phyloP scores from a whole-genome alignment of 2,797 vertebrate genomes.

The Oryzias sinensis region DNA sequence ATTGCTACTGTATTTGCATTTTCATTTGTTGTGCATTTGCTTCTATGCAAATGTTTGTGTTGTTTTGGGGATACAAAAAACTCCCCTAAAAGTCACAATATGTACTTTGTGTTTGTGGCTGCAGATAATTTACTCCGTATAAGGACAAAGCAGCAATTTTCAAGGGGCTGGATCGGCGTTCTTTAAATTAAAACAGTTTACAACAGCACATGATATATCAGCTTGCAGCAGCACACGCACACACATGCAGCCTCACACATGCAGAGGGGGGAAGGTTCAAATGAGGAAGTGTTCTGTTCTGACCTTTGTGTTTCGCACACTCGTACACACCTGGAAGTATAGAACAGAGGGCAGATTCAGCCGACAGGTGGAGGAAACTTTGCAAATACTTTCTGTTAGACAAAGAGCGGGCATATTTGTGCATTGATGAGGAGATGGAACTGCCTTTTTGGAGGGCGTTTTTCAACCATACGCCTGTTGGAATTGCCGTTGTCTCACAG shows the following conservation, averaged over 20 bases:
- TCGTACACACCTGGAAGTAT: constrained; percentile 55
- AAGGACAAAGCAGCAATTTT: background rate
- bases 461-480: constrained; percentile 6
- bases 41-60: background rate
- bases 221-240: constrained; percentile 7
- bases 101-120: background rate
- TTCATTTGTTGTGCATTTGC: background rate
- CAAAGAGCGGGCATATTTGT: constrained; percentile 1
- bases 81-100: background rate
- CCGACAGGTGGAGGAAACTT: constrained; percentile 42
- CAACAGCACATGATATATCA: constrained; percentile 25
- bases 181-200: background rate
- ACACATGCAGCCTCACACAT: background rate
- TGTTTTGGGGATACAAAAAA: constrained; percentile 17
- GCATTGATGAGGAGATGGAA: background rate
- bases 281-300: constrained; percentile 75
- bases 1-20: background rate
- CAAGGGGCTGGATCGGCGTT: background rate
- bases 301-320: constrained; percentile 61
- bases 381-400: constrained; percentile 11
- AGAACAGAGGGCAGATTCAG: constrained; percentile 18
- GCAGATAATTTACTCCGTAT: background rate
- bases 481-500: constrained; percentile 21
- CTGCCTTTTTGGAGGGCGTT: background rate
- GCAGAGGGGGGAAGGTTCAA: constrained; percentile 43